Conservation (phyloP, 2,113 vertebrate genomes). For the Clarias magur region DNA sequence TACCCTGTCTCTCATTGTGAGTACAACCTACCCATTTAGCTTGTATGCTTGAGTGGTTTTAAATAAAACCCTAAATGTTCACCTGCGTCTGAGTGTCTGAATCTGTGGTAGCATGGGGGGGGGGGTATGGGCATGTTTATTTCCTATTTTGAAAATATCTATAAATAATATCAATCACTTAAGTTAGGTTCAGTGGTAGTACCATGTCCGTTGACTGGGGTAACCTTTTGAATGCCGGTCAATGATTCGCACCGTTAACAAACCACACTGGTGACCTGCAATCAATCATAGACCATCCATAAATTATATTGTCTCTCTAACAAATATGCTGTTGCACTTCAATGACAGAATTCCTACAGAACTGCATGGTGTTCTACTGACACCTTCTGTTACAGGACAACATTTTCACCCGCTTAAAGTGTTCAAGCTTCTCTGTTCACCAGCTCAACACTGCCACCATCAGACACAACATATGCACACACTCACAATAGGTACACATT, state of each 20-base stretch:
- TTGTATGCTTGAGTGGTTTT: background rate
- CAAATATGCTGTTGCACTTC: background rate
- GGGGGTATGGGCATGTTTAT: no score
- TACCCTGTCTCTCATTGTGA: background rate
- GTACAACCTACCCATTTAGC: background rate
- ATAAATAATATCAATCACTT: no score
- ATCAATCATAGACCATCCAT: background rate
- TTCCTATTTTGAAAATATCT: background rate
- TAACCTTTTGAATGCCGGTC: background rate
- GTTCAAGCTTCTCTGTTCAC: background rate
- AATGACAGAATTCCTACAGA: background rate
- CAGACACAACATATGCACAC: background rate
- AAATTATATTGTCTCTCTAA: background rate
- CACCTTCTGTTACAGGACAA: background rate
- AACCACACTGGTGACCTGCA: background rate
- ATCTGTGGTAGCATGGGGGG: no score
- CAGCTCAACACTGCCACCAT: conserved; percentile 29
- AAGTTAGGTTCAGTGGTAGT: background rate
- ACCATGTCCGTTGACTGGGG: background rate
- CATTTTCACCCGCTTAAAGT: background rate
- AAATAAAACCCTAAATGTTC: background rate
- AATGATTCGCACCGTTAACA: background rate
- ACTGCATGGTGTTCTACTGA: background rate
- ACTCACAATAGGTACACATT: no score
- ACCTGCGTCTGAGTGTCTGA: background rate